Base-by-base conservation (phyloP, 1,140 invertebrate genomes). In the Drosophila nikananu region DNA sequence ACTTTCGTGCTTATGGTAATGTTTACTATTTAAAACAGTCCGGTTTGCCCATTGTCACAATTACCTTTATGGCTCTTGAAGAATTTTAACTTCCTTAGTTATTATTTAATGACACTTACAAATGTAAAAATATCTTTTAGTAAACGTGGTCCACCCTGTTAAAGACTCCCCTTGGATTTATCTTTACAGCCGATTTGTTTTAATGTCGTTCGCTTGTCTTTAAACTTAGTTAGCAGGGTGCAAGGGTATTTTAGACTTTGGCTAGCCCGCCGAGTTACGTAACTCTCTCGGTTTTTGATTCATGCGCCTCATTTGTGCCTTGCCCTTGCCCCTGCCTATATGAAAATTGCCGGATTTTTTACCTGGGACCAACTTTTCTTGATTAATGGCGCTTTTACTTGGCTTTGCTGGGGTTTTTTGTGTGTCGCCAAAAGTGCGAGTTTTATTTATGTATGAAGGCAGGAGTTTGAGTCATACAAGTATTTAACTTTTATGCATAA, bases 331-430 rank as follows among this genome's bases (percentile, higher is more conserved):
- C 57, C 54, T 66, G 80, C 76, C 77, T 77, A 77, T 70, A 80
- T 78, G 61, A 51, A 76, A 86, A 72, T 63, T 67, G 46, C 15
- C 12, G 27, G 70, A 61, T 58, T 62, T 68, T 77, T 52, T 62
- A 58, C 49, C 81, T 62, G 39, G 27, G 39, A 46, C 48, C 35
- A 89, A 89, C 63, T 84, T 90, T 82, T 39, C 39, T 54, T 90
- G 86, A 90, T 90, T 86, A 90, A 90, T 90, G 86, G 79, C 67
- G 59, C 67, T 70, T 80, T 76, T 63, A 80, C 75, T 86, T 55
- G 62, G 73, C 44, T 67, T 74, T 39, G 52, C 58, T 54, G 52
- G n/a, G 10, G 25, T 39, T 65, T 60, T 46, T 46, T 57, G 32
- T 52, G 35, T 48, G 25, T 61, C 41, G 35, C 30, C 77, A 55